These are phyloP conservation scores for Struthio camelus DNA, from an alignment of 2,113 vertebrate genomes.

Conservation along the genomic window DNA sequence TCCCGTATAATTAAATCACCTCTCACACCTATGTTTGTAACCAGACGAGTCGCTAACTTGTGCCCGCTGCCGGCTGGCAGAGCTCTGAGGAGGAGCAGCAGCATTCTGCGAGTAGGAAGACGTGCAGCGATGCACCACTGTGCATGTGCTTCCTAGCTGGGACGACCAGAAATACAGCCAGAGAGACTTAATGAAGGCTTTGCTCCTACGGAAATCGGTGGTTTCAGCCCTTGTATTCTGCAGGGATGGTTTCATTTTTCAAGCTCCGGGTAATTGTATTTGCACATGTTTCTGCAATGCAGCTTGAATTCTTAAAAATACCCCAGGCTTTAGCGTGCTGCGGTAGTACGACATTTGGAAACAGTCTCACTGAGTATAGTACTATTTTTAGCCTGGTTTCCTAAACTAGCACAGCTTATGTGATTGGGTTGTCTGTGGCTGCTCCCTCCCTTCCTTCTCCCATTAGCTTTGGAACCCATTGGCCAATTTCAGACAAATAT, in stretches of 20 bases:
- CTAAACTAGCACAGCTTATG: not conserved
- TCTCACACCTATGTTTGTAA: fast-evolving
- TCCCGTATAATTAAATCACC: not conserved
- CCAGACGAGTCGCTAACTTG: not conserved
- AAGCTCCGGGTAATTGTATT: not conserved
- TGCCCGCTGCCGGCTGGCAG: not conserved
- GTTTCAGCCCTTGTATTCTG: not conserved
- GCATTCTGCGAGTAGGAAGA: not conserved
- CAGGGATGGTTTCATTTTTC: not conserved
- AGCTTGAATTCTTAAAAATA: not conserved
- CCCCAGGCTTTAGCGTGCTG: not conserved
- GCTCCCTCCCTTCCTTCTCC: not conserved
- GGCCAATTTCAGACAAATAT: not conserved
- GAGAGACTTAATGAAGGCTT: not conserved
- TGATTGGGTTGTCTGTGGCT: not conserved
- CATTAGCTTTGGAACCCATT: not conserved
- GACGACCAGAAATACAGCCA: not conserved
- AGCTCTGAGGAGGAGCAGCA: not conserved
- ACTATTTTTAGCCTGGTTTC: not conserved
- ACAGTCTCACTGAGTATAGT: not conserved
- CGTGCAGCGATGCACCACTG: not conserved
- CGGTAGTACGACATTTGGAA: not conserved
- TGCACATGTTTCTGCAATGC: not conserved
- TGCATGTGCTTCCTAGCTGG: fast-evolving
- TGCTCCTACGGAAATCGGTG: not conserved